A percentile compares a stretch with the other conserved stretches of the same genome.
Conservation (phyloP, 2,797 vertebrate species). For the Myotis findleyi region DNA sequence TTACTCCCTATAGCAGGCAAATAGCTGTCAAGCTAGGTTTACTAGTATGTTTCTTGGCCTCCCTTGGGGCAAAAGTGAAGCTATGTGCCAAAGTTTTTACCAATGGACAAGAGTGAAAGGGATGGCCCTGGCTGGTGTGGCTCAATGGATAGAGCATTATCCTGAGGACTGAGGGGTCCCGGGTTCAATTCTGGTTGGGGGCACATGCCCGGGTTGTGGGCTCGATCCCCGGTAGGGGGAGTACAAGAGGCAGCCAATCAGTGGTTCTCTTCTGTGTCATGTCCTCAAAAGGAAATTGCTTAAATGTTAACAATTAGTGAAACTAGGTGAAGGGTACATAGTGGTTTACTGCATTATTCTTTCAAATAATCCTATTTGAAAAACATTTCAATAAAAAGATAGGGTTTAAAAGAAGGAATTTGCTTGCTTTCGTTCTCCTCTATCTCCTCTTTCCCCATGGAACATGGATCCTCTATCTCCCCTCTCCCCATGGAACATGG, state of each 20-base stretch:
- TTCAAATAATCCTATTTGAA: neutral
- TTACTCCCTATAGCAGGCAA: neutral
- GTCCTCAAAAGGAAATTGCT: neutral
- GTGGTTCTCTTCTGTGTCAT: neutral
- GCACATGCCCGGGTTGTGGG: no score
- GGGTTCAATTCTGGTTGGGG: no score
- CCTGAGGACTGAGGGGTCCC: no score
- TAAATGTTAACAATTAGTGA: neutral
- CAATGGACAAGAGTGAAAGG: neutral
- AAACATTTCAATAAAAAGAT: conserved; percentile 13
- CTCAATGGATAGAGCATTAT: no score
- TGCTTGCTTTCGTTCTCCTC: neutral
- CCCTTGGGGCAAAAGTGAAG: neutral
- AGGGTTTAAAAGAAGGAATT: neutral
- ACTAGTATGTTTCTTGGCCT: neutral
- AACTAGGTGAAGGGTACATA: neutral
- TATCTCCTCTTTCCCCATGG: neutral
- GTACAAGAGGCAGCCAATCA: no score
- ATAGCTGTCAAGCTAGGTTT: neutral
- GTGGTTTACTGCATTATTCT: neutral
- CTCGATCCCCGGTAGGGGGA: no score
- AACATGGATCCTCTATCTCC: neutral
- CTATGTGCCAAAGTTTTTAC: neutral
- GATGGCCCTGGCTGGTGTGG: neutral
- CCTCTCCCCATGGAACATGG: neutral